Evolutionary conservation across 1,140 invertebrate species (phyloP).

Genomic region (Hyles vespertilio): DNA sequence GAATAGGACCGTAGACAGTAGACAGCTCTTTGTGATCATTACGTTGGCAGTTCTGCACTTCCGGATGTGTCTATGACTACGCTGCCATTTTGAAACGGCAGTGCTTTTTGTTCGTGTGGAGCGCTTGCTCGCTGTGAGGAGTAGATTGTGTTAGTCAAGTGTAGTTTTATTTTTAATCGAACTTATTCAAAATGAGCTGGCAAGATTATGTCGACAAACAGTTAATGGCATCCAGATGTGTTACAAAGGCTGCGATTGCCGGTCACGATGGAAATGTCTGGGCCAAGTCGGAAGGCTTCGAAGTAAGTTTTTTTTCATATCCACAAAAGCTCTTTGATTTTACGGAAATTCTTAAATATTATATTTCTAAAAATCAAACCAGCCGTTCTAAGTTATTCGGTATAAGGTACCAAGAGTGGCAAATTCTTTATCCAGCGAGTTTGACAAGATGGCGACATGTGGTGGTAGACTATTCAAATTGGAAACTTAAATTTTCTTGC

Average conservation of each 20-base stretch:
- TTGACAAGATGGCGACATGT: conserved; percentile 76
- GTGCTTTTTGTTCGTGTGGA: conserved; percentile 75
- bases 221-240: conserved; percentile 93
- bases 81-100: conserved; percentile 74
- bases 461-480: conserved; percentile 53
- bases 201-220: conserved; percentile 99
- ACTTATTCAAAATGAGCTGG: conserved; percentile 90
- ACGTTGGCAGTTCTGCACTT: conserved; percentile 50
- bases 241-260: conserved; percentile 94
- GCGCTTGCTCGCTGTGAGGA: conserved; percentile 71
- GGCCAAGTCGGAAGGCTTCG: conserved; percentile 95
- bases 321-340: not conserved
- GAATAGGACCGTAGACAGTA: conserved; percentile 4
- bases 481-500: conserved; percentile 32
- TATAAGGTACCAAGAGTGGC: conserved; percentile 29
- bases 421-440: conserved; percentile 60
- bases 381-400: no score
- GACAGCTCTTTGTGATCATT: conserved; percentile 23
- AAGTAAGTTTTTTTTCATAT: conserved; percentile 81
- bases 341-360: no score
- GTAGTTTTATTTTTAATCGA: conserved; percentile 73
- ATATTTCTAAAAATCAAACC: no score
- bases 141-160: conserved; percentile 67
- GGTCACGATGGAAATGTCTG: conserved; percentile 96
- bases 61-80: conserved; percentile 62